phyloP scores from a whole-genome alignment of 2,797 vertebrate species.

The Antrozous pallidus region DNA sequence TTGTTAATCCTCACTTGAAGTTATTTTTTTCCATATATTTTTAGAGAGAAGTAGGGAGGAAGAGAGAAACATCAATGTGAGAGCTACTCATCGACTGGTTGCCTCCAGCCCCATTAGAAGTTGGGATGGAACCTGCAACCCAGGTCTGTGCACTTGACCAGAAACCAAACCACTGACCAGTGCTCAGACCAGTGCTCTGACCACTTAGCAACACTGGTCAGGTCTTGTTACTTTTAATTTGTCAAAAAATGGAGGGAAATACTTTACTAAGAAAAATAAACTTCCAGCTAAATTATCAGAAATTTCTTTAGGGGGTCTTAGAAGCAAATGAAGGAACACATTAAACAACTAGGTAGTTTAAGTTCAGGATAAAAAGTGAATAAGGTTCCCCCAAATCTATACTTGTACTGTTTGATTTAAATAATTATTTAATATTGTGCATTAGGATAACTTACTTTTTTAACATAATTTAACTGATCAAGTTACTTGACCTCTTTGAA shows the following conservation, averaged over 20 bases:
- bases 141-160: too few species aligned
- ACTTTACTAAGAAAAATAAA: background rate
- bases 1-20: too few species aligned
- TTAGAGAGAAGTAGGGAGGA: too few species aligned
- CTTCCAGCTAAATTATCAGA: background rate
- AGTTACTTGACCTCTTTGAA: background rate
- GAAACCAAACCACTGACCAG: too few species aligned
- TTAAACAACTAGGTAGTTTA: background rate
- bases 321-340: background rate
- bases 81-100: too few species aligned
- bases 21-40: too few species aligned
- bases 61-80: too few species aligned
- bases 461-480: background rate
- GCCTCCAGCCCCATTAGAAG: too few species aligned
- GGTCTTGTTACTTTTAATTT: background rate
- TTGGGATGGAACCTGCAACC: too few species aligned
- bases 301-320: background rate
- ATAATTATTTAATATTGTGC: background rate
- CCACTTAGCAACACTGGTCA: too few species aligned
- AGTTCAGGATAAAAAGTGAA: background rate
- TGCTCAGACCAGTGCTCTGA: too few species aligned
- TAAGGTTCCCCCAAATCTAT: background rate
- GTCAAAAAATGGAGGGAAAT: background rate
- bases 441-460: background rate
- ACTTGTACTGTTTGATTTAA: background rate